phyloP scores from a whole-genome alignment of 2,113 vertebrate species.

The Pedetes capensis region DNA sequence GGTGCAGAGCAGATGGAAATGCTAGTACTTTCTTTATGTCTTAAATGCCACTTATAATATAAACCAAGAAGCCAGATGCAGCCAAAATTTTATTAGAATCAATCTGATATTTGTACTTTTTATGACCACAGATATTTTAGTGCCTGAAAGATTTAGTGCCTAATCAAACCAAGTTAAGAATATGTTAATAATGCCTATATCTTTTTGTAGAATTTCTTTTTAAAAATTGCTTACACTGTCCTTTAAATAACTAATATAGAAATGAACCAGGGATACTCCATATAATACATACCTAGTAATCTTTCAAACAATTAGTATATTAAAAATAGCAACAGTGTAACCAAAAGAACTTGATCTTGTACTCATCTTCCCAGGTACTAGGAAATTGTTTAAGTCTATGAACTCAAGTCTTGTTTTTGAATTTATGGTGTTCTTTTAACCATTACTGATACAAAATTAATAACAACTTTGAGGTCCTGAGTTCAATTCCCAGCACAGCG shows the following conservation, averaged over 20 bases:
- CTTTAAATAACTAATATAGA: neutral
- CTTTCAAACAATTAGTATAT: neutral
- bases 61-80: slow-evolving; percentile 11
- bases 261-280: neutral
- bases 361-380: neutral
- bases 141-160: neutral
- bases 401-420: neutral
- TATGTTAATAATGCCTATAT: neutral
- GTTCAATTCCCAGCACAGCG: no score
- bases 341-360: neutral
- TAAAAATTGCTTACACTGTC: neutral
- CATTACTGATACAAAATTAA: neutral
- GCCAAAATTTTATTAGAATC: slow-evolving; percentile 33
- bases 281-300: neutral
- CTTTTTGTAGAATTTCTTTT: neutral
- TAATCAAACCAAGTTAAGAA: neutral
- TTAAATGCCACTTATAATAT: neutral
- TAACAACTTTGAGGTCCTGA: no score
- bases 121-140: neutral
- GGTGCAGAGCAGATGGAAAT: neutral
- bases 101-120: slow-evolving; percentile 34
- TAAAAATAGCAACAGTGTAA: neutral
- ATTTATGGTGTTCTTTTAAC: neutral
- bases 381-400: neutral
- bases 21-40: neutral